Conservation (phyloP, 1,140 invertebrate species). For the Drosophila cardini region DNA sequence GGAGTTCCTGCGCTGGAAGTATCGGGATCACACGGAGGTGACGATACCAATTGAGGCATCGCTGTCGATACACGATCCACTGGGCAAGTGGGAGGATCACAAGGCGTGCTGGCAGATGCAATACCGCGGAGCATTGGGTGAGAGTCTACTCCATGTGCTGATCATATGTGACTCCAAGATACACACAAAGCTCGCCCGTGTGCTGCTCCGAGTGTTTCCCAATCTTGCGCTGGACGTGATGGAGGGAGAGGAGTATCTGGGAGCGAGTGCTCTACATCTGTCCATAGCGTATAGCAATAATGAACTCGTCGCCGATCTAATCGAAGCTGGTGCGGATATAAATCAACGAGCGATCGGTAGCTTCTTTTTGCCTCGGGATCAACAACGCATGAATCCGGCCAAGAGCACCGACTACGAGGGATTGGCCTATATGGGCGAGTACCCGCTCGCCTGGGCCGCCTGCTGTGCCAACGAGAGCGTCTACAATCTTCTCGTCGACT, state of each 20-base stretch:
- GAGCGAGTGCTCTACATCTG: constrained; percentile 96
- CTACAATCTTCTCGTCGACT: constrained; percentile 97
- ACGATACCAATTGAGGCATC: constrained; percentile 93
- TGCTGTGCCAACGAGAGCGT: constrained; percentile 98
- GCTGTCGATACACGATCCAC: constrained; percentile 91
- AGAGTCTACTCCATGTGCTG: constrained; percentile 96
- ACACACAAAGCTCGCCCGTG: constrained; percentile 89
- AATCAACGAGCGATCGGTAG: constrained; percentile 96
- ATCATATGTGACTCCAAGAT: constrained; percentile 97
- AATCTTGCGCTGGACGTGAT: constrained; percentile 96
- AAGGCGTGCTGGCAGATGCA: constrained; percentile 99
- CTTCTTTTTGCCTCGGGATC: constrained; percentile 96
- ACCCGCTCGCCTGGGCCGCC: constrained; percentile 97
- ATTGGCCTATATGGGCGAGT: constrained; percentile 97
- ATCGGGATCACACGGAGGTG: constrained; percentile 93
- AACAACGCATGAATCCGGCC: constrained; percentile 90
- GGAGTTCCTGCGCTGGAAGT: constrained; percentile 97
- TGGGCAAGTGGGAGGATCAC: constrained; percentile 94
- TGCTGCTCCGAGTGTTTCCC: constrained; percentile 95
- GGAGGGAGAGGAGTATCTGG: constrained; percentile 98
- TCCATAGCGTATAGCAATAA: constrained; percentile 98
- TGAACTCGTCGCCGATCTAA: constrained; percentile 96
- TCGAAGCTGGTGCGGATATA: constrained; percentile 95
- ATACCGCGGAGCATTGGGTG: constrained; percentile 96
- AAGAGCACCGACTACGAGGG: constrained; percentile 97